phyloP scores from a whole-genome alignment of 1,140 invertebrate genomes.

The Oryzaephilus surinamensis region DNA sequence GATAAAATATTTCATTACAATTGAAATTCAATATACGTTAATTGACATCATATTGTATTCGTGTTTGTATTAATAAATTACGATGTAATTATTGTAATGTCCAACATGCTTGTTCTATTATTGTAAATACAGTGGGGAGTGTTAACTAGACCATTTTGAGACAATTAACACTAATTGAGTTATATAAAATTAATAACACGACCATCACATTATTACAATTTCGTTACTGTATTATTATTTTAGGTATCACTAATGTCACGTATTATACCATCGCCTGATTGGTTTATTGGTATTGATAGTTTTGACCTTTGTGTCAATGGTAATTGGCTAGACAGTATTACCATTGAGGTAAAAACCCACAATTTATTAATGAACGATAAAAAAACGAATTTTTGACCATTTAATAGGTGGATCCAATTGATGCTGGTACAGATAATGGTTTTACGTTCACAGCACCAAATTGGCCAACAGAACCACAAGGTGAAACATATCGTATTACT shows the following conservation, averaged over 20 bases:
- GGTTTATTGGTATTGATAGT: conserved; percentile 94
- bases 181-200: too few relatives aligned
- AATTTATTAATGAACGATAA: conserved; percentile 5
- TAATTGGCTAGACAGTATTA: conserved; percentile 87
- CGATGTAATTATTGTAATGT: too few relatives aligned
- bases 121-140: too few relatives aligned
- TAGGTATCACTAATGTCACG: conserved; percentile 77
- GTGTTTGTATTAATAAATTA: too few relatives aligned
- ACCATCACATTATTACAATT: background rate
- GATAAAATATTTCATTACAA: too few relatives aligned
- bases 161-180: too few relatives aligned
- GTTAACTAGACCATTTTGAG: too few relatives aligned
- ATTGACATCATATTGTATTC: too few relatives aligned
- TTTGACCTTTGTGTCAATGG: conserved; percentile 86
- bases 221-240: conserved; percentile 15
- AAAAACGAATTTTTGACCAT: background rate
- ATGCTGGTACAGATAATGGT: conserved; percentile 95
- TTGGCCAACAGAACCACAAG: conserved; percentile 82
- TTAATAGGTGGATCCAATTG: conserved; percentile 76
- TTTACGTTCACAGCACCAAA: conserved; percentile 94
- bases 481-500: conserved; percentile 82
- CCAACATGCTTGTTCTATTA: too few relatives aligned
- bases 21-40: too few relatives aligned
- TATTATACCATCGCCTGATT: conserved; percentile 92
- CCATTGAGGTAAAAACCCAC: conserved; percentile 79